phyloP scores from a whole-genome alignment of 35 echinoderm and acorn worm species.

The Diadema setosum region DNA sequence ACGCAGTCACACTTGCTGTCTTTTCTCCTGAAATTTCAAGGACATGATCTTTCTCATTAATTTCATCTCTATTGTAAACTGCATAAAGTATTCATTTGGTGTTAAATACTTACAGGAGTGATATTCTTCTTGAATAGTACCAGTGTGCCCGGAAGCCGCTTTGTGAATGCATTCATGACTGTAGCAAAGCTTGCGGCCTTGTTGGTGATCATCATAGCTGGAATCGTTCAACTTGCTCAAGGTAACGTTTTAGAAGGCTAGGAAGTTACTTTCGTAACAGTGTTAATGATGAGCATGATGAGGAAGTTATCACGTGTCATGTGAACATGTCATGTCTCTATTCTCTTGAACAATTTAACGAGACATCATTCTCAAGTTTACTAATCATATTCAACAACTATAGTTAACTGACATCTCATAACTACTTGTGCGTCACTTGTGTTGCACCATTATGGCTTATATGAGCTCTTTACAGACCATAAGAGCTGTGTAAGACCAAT shows the following conservation, averaged over 20 bases:
- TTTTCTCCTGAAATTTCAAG: not conserved
- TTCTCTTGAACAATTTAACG: not conserved
- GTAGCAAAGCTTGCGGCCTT: conserved; percentile 61
- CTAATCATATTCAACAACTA: not conserved
- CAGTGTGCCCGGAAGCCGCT: conserved; percentile 48
- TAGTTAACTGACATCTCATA: not conserved
- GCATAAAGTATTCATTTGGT: too few species aligned
- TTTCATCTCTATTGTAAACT: too few species aligned
- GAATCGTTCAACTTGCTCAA: conserved; percentile 56
- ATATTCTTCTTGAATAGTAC: conserved; percentile 56
- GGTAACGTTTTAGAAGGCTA: conserved; percentile 2
- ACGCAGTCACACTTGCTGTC: not conserved
- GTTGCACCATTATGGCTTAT: too few species aligned
- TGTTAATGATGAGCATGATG: not conserved
- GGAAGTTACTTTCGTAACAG: not conserved
- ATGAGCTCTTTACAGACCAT: too few species aligned
- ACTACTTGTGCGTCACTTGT: not conserved
- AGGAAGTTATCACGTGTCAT: not conserved
- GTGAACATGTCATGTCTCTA: not conserved
- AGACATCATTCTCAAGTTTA: not conserved
- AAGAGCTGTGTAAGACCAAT: too few species aligned
- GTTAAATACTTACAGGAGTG: conserved; percentile 26
- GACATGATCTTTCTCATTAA: too few species aligned
- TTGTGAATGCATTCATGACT: conserved; percentile 63
- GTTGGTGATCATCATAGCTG: conserved; percentile 57